A percentile compares a stretch with the other conserved stretches of the same genome.
Conservation (phyloP, 2,888 invertebrate species). For the Caenorhabditis sinica region DNA sequence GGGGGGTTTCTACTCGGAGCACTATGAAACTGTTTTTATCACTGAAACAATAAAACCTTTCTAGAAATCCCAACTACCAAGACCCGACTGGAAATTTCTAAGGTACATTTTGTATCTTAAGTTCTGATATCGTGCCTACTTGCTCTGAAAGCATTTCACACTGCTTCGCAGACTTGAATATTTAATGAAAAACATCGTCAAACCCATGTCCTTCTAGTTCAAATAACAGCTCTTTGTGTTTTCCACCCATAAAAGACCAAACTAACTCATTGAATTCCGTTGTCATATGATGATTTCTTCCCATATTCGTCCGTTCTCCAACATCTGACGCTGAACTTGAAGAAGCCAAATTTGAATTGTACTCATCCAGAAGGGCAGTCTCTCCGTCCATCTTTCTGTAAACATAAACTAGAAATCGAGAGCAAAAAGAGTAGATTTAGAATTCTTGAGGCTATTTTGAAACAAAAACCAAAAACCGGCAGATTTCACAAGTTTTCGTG, state of each 20-base stretch:
- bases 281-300: conserved; percentile 48
- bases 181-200: too few relatives aligned
- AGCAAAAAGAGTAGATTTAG: neutral
- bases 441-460: neutral
- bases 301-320: conserved; percentile 26
- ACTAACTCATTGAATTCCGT: conserved; percentile 62
- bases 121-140: too few relatives aligned
- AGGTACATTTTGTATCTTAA: too few relatives aligned
- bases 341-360: conserved; percentile 62
- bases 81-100: too few relatives aligned
- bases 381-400: conserved; percentile 64
- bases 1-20: too few relatives aligned
- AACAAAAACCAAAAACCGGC: conserved; percentile 7
- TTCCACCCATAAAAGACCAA: neutral
- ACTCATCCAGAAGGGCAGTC: conserved; percentile 63
- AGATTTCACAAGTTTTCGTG: conserved; percentile 37
- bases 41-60: too few relatives aligned
- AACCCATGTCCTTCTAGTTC: neutral
- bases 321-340: conserved; percentile 63
- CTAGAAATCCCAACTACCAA: too few relatives aligned
- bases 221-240: neutral
- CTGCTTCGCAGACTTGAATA: too few relatives aligned
- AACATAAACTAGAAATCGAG: conserved; percentile 3
- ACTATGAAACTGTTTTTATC: too few relatives aligned
- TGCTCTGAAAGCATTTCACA: too few relatives aligned